Evolutionary conservation across 2,888 invertebrate genomes (phyloP).

Genomic region (Coenonympha glycerion): DNA sequence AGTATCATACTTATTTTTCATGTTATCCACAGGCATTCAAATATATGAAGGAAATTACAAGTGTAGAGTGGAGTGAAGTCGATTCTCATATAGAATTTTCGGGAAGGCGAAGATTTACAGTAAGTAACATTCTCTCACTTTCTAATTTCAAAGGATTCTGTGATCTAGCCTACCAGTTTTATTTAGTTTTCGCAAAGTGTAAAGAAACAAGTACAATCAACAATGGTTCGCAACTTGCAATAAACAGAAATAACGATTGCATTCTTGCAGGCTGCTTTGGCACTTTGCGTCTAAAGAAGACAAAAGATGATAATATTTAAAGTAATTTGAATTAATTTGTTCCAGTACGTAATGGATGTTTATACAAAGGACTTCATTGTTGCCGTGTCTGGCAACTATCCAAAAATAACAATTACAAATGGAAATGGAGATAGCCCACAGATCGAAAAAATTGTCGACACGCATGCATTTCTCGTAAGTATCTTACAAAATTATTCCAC

Average conservation of each 20-base stretch:
- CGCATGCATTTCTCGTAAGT: constrained; percentile 41
- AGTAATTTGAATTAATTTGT: constrained; percentile 10
- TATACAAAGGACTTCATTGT: constrained; percentile 48
- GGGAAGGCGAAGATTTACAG: constrained; percentile 38
- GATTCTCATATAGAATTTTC: constrained; percentile 34
- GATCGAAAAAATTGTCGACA: constrained; percentile 40
- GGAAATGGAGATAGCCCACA: constrained; percentile 25
- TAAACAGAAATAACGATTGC: too few species aligned
- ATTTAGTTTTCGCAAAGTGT: too few species aligned
- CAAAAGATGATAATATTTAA: too few species aligned
- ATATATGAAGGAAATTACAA: constrained; percentile 45
- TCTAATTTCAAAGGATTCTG: too few species aligned
- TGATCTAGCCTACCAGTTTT: too few species aligned
- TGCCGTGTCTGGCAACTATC: constrained; percentile 41
- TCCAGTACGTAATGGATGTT: constrained; percentile 47
- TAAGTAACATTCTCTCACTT: too few species aligned
- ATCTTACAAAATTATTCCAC: neutral
- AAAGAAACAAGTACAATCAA: too few species aligned
- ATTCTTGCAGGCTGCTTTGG: neutral
- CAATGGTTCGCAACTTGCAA: too few species aligned
- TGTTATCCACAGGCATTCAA: constrained; percentile 56
- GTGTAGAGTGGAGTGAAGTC: constrained; percentile 48
- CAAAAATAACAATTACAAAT: constrained; percentile 37
- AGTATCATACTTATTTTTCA: too few species aligned
- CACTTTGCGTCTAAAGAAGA: neutral